Evolutionary conservation across 2,888 invertebrate species (phyloP).

Genomic region (Mylabris sibirica): DNA sequence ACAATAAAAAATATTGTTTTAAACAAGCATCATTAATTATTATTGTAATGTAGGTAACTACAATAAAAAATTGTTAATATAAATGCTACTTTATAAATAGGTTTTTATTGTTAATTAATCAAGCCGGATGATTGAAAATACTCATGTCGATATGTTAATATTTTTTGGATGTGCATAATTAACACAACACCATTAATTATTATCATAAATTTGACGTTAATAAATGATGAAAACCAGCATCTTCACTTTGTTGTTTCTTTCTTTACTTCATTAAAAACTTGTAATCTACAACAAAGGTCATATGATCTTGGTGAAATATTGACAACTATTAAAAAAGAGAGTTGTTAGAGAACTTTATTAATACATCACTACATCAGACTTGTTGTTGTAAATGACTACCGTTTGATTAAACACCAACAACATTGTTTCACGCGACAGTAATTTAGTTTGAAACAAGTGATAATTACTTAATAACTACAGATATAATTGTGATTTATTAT

Average conservation of each 20-base stretch:
- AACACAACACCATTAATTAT: not conserved
- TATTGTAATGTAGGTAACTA: too few species aligned
- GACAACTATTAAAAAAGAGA: not conserved
- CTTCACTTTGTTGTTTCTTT: not conserved
- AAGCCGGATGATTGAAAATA: not conserved
- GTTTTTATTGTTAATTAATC: not conserved
- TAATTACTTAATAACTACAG: not conserved
- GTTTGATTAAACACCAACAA: not conserved
- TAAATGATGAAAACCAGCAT: not conserved
- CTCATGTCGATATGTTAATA: not conserved
- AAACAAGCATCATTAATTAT: not conserved
- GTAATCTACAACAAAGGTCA: not conserved
- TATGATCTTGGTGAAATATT: not conserved
- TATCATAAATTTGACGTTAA: not conserved
- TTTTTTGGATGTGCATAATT: not conserved
- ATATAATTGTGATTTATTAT: conserved; percentile 2
- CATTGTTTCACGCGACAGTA: not conserved
- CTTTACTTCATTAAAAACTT: not conserved
- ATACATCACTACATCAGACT: not conserved
- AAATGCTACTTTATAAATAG: too few species aligned
- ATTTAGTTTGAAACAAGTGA: not conserved
- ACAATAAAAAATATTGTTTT: not conserved
- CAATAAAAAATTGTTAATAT: too few species aligned
- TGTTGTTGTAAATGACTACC: not conserved
- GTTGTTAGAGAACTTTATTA: conserved; percentile 10